Evolutionary conservation across 1,140 invertebrate species (phyloP).

Genomic region (Drosophila ohnishii): DNA sequence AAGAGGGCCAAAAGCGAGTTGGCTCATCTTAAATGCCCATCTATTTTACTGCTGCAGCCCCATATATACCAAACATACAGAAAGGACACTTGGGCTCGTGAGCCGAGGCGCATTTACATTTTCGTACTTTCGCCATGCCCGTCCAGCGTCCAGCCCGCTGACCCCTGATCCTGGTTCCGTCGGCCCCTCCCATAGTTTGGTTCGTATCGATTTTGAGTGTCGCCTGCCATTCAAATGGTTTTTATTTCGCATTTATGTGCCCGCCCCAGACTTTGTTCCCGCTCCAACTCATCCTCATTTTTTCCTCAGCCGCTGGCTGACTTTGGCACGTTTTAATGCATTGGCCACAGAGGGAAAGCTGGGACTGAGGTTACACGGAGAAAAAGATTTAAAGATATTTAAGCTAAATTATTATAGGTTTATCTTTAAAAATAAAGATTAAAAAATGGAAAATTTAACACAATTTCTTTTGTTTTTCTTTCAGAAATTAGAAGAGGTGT

Average conservation of each 20-base stretch:
- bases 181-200: slow-evolving; percentile 29
- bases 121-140: slow-evolving; percentile 35
- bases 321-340: slow-evolving; percentile 74
- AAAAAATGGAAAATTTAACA: no score
- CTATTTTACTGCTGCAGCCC: slow-evolving; percentile 64
- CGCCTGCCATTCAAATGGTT: slow-evolving; percentile 79
- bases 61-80: slow-evolving; percentile 55
- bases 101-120: slow-evolving; percentile 63
- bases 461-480: not conserved
- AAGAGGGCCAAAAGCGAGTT: slow-evolving; percentile 13
- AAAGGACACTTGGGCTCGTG: slow-evolving; percentile 47
- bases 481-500: not conserved
- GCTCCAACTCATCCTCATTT: slow-evolving; percentile 9
- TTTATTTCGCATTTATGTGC: slow-evolving; percentile 78
- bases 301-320: slow-evolving; percentile 32
- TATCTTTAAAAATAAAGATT: no score
- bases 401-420: no score
- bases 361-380: slow-evolving; percentile 5
- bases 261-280: slow-evolving; percentile 57
- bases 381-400: not conserved
- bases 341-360: slow-evolving; percentile 29
- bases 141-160: slow-evolving; percentile 9
- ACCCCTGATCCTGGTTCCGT: not conserved
- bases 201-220: slow-evolving; percentile 79
- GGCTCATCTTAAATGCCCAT: slow-evolving; percentile 75